These are phyloP conservation scores for Porites cylindrica DNA, from an alignment of 92 coral and sea anemone genomes.

Conservation along the genomic window DNA sequence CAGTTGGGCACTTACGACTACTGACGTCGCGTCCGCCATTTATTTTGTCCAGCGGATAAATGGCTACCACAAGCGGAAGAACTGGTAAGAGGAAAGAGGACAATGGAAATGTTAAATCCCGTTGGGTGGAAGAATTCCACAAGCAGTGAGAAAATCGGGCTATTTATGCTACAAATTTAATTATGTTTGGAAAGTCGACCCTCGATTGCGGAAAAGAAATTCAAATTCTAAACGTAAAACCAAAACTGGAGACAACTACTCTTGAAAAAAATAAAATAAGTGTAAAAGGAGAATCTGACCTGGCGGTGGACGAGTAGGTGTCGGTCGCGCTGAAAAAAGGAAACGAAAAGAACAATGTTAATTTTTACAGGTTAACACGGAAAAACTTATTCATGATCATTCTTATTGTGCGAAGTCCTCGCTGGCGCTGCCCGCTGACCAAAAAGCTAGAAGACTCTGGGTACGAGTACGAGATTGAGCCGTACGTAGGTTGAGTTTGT, in stretches of 20 bases:
- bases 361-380: background rate
- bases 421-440: no score
- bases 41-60: conserved; percentile 77
- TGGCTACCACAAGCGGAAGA: conserved; percentile 65
- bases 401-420: no score
- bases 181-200: no score
- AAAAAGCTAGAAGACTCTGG: no score
- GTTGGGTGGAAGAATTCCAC: background rate
- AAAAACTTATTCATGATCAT: no score
- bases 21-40: conserved; percentile 65
- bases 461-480: no score
- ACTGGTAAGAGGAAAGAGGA: background rate
- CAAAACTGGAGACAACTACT: background rate
- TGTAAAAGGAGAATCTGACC: conserved; percentile 37
- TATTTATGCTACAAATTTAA: no score
- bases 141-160: no score
- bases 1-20: conserved; percentile 72
- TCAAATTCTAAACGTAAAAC: background rate
- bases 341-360: background rate
- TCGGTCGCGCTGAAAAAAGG: conserved; percentile 59
- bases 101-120: no score
- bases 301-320: conserved; percentile 59
- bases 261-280: no score
- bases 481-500: no score
- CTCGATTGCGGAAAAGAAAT: background rate